Evolutionary conservation across 2,797 vertebrate species (phyloP).

Genomic region (Mus caroli): DNA sequence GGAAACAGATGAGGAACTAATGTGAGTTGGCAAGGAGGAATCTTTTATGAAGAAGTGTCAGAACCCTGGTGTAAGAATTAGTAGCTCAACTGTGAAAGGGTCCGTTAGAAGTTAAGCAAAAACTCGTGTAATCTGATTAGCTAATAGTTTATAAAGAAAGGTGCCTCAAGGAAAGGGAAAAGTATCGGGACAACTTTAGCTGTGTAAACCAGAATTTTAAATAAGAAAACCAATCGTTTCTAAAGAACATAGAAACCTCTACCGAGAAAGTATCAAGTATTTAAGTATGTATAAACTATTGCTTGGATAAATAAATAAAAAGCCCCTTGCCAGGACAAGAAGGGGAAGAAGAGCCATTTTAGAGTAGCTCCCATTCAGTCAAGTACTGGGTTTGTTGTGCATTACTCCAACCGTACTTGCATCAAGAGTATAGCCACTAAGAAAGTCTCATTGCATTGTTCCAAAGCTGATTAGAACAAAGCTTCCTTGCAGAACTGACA

Average conservation of each 20-base stretch:
- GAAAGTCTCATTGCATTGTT: background rate
- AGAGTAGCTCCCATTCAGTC: background rate
- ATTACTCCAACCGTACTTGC: background rate
- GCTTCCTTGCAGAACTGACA: background rate
- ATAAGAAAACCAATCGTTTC: background rate
- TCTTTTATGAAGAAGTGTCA: constrained; percentile 67
- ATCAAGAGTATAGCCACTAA: background rate
- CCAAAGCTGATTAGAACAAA: background rate
- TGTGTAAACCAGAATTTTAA: constrained; percentile 37
- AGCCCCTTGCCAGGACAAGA: background rate
- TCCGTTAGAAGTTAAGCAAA: constrained; percentile 46
- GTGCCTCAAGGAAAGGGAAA: background rate
- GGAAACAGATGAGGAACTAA: constrained; percentile 77
- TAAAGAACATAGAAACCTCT: background rate
- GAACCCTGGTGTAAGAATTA: constrained; percentile 33
- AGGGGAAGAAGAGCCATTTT: background rate
- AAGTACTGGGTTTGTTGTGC: background rate
- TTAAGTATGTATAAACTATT: background rate
- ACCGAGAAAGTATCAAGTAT: background rate
- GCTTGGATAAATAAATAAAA: background rate
- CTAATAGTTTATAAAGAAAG: constrained; percentile 46
- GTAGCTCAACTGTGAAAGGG: constrained; percentile 34
- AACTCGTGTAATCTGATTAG: background rate
- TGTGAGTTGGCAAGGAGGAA: constrained; percentile 68
- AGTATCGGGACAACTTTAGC: background rate